These are phyloP conservation scores for Lepeophtheirus nordmannii DNA, from an alignment of 2,888 invertebrate species.

Conservation along the genomic window DNA sequence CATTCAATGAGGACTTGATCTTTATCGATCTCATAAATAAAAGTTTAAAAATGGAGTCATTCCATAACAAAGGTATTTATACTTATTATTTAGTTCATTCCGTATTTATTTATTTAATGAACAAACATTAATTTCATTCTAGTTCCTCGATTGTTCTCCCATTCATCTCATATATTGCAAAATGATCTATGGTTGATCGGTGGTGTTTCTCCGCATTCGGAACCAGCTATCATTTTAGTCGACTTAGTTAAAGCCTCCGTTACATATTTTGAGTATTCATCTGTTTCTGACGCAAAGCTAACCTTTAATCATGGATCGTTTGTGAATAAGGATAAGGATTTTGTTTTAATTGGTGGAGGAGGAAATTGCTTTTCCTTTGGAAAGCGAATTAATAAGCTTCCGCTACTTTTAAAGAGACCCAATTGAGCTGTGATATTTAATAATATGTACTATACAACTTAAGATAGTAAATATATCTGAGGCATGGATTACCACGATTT, in stretches of 20 bases:
- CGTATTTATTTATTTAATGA: not conserved
- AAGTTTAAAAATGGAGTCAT: not conserved
- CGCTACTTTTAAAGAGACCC: not conserved
- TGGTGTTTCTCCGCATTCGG: not conserved
- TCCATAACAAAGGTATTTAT: not conserved
- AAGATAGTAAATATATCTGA: no score
- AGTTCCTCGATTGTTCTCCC: not conserved
- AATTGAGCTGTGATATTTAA: no score
- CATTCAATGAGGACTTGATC: not conserved
- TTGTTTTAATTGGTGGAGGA: constrained; percentile 9
- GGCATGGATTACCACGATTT: no score
- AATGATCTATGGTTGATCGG: not conserved
- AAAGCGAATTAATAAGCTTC: not conserved
- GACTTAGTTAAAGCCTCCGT: not conserved
- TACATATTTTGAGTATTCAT: not conserved
- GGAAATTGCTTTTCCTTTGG: constrained; percentile 16
- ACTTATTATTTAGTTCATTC: not conserved
- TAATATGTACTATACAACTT: no score
- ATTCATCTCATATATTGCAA: not conserved
- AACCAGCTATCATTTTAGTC: not conserved
- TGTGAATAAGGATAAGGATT: not conserved
- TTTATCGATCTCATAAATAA: not conserved
- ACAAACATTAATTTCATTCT: not conserved
- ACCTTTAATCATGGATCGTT: constrained; percentile 8
- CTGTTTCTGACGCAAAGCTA: not conserved